Percentiles rank a stretch among this genome's conserved stretches.
These are phyloP conservation scores for Macroteleia sp. DNA, from an alignment of 2,888 invertebrate species.

Conservation along the genomic window DNA sequence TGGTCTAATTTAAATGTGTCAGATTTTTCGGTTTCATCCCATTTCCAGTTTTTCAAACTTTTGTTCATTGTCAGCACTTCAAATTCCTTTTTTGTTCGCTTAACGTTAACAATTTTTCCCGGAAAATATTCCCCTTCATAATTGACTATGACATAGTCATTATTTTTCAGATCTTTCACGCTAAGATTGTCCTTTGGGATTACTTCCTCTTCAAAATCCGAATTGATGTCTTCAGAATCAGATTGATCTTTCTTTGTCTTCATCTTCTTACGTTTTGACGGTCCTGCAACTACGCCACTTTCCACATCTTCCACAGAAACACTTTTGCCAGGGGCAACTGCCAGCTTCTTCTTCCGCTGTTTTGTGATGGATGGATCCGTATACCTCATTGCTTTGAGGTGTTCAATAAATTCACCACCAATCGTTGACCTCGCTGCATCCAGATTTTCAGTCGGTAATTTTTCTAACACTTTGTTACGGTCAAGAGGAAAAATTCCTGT, in stretches of 20 bases:
- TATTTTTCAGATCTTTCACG: background rate
- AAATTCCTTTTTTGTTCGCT: background rate
- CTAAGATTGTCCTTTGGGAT: constrained; percentile 1
- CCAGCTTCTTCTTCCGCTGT: constrained; percentile 15
- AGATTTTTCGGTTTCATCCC: constrained; percentile 6
- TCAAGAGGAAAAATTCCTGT: constrained; percentile 22
- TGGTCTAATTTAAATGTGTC: background rate
- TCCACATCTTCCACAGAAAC: constrained; percentile 7
- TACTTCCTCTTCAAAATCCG: constrained; percentile 6
- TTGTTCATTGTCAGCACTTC: constrained; percentile 17
- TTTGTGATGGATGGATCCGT: constrained; percentile 8
- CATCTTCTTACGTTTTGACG: constrained; percentile 8
- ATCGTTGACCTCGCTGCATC: constrained; percentile 1
- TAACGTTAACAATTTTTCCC: constrained; percentile 8
- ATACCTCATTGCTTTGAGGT: constrained; percentile 25
- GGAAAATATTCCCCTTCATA: constrained; percentile 23
- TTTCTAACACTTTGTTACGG: constrained; percentile 18
- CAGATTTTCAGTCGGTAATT: constrained; percentile 18
- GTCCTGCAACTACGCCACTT: constrained; percentile 5
- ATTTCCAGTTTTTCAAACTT: constrained; percentile 15
- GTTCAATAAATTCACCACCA: background rate
- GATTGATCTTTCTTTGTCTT: constrained; percentile 1
- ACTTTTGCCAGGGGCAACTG: constrained; percentile 22
- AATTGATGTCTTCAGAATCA: constrained; percentile 16
- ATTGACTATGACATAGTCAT: constrained; percentile 3